Evolutionary conservation across 1,140 invertebrate genomes (phyloP).

Genomic region (Ptiloglossa arizonensis): DNA sequence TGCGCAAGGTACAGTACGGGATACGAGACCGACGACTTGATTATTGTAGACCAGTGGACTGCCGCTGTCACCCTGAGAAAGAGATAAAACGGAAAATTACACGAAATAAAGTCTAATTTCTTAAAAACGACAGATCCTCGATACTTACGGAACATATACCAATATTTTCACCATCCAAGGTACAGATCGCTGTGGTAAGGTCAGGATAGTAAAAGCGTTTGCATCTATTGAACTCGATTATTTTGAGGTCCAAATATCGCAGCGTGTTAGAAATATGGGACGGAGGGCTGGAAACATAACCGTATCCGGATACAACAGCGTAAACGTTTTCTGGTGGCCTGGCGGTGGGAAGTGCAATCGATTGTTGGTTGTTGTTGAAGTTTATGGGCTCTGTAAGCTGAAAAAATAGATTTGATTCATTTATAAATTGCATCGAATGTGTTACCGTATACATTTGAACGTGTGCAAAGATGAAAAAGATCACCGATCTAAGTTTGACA

Average conservation of each 20-base stretch:
- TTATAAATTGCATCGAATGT: no score
- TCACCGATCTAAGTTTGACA: no score
- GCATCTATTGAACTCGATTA: not conserved
- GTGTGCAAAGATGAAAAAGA: no score
- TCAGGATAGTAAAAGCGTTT: not conserved
- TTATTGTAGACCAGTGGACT: conserved; percentile 58
- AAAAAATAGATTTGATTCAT: not conserved
- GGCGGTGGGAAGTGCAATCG: conserved; percentile 12
- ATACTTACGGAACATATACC: not conserved
- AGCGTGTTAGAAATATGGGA: not conserved
- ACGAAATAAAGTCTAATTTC: not conserved
- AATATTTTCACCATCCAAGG: not conserved
- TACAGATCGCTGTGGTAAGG: not conserved
- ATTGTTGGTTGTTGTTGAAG: not conserved
- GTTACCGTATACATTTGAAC: no score
- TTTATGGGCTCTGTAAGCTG: conserved; percentile 30
- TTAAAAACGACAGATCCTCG: not conserved
- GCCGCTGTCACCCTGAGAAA: conserved; percentile 64
- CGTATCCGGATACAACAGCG: conserved; percentile 43
- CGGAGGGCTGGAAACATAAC: not conserved
- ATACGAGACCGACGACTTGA: conserved; percentile 82
- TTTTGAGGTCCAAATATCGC: not conserved
- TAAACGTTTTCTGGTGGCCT: not conserved
- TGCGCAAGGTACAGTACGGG: conserved; percentile 86
- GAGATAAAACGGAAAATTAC: not conserved